phyloP scores from a whole-genome alignment of 2,113 vertebrate genomes.

The Stegastes partitus region DNA sequence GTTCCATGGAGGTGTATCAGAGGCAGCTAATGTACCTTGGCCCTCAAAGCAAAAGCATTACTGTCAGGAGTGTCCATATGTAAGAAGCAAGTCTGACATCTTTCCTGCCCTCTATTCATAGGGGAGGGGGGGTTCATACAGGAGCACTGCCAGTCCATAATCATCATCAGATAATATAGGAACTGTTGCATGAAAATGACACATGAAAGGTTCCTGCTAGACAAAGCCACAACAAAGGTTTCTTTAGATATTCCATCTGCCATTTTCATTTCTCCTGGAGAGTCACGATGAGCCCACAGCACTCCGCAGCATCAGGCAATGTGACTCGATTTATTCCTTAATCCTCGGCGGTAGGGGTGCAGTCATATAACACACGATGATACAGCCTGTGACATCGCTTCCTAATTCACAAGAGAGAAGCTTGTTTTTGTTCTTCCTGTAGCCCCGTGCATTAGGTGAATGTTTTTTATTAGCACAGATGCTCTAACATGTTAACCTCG shows the following conservation, averaged over 20 bases:
- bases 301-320: neutral
- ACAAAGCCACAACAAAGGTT: neutral
- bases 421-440: conserved; percentile 1
- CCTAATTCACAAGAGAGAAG: conserved; percentile 6
- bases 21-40: neutral
- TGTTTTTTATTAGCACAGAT: conserved; percentile 20
- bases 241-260: neutral
- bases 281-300: neutral
- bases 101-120: neutral
- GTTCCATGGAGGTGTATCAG: conserved; percentile 3
- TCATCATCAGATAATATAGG: conserved; percentile 8
- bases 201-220: neutral
- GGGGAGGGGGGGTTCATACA: conserved; percentile 18
- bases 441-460: neutral
- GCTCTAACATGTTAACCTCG: conserved; percentile 8
- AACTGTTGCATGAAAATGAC: conserved; percentile 21
- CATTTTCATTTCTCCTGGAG: neutral
- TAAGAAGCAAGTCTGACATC: neutral
- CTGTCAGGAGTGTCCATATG: conserved; percentile 4
- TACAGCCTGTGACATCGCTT: neutral
- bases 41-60: conserved; percentile 14
- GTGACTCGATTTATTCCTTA: conserved; percentile 11
- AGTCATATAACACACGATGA: neutral
- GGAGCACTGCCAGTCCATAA: conserved; percentile 11
- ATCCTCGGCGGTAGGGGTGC: conserved; percentile 3